phyloP scores from a whole-genome alignment of 2,113 vertebrate genomes.

The Mesembrinibis cayennensis region DNA sequence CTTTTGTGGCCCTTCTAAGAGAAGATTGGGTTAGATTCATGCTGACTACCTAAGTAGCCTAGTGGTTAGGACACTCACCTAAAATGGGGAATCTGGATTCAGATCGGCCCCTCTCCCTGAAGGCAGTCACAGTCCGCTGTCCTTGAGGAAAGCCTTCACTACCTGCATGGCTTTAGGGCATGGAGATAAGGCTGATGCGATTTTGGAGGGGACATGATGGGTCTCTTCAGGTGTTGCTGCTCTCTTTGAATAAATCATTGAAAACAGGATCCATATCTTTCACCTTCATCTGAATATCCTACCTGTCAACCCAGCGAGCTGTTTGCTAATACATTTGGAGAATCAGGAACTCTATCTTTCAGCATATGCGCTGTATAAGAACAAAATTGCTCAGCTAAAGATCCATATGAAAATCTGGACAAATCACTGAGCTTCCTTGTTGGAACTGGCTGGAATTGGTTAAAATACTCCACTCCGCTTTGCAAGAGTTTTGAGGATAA shows the following conservation, averaged over 20 bases:
- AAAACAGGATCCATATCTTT: background rate
- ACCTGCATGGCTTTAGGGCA: background rate
- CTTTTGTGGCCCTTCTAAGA: background rate
- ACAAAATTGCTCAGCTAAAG: background rate
- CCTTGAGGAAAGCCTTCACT: background rate
- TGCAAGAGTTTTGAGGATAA: background rate
- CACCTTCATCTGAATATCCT: background rate
- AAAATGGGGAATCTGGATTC: background rate
- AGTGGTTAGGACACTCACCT: background rate
- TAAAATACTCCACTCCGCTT: background rate
- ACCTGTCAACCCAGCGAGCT: background rate
- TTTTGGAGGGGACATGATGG: accelerated
- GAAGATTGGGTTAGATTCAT: background rate
- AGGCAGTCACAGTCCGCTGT: background rate
- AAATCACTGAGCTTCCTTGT: background rate
- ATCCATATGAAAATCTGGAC: background rate
- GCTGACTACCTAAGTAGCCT: background rate
- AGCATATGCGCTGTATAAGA: background rate
- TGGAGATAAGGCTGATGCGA: background rate
- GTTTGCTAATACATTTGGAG: background rate
- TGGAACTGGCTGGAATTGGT: background rate
- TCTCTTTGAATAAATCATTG: background rate
- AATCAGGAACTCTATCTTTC: background rate
- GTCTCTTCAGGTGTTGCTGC: background rate
- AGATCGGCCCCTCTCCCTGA: background rate